phyloP scores from a whole-genome alignment of 2,888 invertebrate genomes.

The Neoaliturus tenellus region DNA sequence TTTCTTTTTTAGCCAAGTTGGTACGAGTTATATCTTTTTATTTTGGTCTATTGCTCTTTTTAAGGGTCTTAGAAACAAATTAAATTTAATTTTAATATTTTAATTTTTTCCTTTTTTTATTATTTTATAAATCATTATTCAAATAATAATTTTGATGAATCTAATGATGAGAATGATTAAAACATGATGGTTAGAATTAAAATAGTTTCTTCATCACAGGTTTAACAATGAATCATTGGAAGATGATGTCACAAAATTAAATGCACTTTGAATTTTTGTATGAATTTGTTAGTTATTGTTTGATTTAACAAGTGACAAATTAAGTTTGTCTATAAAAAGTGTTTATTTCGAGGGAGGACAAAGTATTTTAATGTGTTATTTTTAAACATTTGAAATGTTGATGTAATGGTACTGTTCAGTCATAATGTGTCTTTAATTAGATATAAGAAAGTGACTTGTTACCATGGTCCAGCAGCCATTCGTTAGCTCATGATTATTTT shows the following conservation, averaged over 20 bases:
- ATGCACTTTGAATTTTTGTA: constrained; percentile 41
- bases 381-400: constrained; percentile 31
- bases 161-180: not conserved
- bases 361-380: constrained; percentile 39
- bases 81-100: not conserved
- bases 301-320: constrained; percentile 30
- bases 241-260: not conserved
- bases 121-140: not conserved
- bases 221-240: not conserved
- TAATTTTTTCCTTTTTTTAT: not conserved
- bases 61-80: too few relatives aligned
- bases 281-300: not conserved
- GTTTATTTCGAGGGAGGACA: constrained; percentile 22
- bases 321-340: constrained; percentile 32
- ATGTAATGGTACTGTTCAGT: constrained; percentile 46
- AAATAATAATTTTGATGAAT: not conserved
- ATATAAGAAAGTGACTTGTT: constrained; percentile 41
- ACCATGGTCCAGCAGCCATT: not conserved
- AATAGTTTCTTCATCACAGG: not conserved
- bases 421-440: constrained; percentile 51
- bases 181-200: not conserved
- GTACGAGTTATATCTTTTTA: too few relatives aligned
- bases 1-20: too few relatives aligned
- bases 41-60: too few relatives aligned
- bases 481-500: too few relatives aligned